Evolutionary conservation across 2,797 vertebrate genomes (phyloP).

Genomic region (Tarsius wallacei): DNA sequence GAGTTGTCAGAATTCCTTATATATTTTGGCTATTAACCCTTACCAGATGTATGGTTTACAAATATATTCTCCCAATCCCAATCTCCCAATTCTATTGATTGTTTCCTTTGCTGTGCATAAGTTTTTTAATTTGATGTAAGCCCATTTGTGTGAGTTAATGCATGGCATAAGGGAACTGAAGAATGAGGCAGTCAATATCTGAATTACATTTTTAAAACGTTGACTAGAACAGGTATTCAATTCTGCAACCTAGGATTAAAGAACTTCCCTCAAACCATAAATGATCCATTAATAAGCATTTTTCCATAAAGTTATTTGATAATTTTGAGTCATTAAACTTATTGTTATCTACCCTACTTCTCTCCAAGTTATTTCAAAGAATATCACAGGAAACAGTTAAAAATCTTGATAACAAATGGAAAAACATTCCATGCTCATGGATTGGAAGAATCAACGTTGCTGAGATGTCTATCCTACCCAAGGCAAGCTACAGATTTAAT

Average conservation of each 20-base stretch:
- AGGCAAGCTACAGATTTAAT: no score
- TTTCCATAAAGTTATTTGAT: background rate
- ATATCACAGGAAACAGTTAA: constrained; percentile 3
- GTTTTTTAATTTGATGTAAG: no score
- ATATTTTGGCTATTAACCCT: no score
- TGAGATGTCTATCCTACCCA: no score
- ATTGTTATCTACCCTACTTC: constrained; percentile 23
- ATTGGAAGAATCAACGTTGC: no score
- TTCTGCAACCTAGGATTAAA: background rate
- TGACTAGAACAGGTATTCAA: background rate
- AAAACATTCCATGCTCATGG: no score
- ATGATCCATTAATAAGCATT: background rate
- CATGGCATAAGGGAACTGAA: background rate
- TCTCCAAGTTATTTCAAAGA: constrained; percentile 22
- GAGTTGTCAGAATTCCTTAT: no score
- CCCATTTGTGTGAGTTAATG: no score
- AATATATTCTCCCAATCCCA: no score
- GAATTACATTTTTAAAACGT: background rate
- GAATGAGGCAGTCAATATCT: background rate
- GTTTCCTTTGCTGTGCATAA: no score
- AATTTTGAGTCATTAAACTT: constrained; percentile 50
- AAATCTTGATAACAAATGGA: constrained; percentile 35
- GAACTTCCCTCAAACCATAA: background rate
- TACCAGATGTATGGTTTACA: no score
- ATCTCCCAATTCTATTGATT: no score